A percentile compares a stretch with the other conserved stretches of the same genome.
These are phyloP conservation scores for Prenolepis imparis DNA, from an alignment of 2,888 invertebrate genomes.

Conservation along the genomic window DNA sequence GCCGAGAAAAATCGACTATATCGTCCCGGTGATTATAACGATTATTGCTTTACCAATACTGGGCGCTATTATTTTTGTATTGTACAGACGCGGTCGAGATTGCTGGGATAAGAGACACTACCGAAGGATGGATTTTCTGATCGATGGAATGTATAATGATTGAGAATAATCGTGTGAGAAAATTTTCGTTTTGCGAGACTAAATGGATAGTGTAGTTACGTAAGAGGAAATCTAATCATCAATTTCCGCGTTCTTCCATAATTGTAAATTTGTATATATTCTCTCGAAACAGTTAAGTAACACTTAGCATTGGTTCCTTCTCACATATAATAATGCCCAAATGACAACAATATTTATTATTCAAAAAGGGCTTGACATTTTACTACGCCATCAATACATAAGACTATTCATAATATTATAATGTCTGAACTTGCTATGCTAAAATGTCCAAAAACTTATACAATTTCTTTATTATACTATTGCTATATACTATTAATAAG, in stretches of 20 bases:
- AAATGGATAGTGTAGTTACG: not conserved
- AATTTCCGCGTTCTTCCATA: not conserved
- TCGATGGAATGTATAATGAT: constrained; percentile 96
- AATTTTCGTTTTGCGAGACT: not conserved
- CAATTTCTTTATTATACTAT: constrained; percentile 34
- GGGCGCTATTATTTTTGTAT: constrained; percentile 89
- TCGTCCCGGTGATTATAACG: constrained; percentile 92
- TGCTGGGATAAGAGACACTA: constrained; percentile 96
- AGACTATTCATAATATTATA: constrained; percentile 23
- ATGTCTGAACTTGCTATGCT: not conserved
- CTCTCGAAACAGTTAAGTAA: not conserved
- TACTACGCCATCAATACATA: constrained; percentile 3
- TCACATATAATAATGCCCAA: constrained; percentile 3
- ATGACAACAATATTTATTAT: constrained; percentile 1
- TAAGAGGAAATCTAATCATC: constrained; percentile 6
- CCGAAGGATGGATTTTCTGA: constrained; percentile 94
- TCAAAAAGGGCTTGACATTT: not conserved
- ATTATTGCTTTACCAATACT: constrained; percentile 92
- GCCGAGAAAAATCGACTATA: constrained; percentile 87
- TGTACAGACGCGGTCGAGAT: constrained; percentile 91
- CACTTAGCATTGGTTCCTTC: not conserved
- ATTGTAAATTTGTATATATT: constrained; percentile 7
- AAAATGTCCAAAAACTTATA: constrained; percentile 42
- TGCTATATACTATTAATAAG: constrained; percentile 53
- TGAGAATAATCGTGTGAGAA: constrained; percentile 80